Evolutionary conservation across 2,113 vertebrate species (phyloP).

Genomic region (Elephas maximus): DNA sequence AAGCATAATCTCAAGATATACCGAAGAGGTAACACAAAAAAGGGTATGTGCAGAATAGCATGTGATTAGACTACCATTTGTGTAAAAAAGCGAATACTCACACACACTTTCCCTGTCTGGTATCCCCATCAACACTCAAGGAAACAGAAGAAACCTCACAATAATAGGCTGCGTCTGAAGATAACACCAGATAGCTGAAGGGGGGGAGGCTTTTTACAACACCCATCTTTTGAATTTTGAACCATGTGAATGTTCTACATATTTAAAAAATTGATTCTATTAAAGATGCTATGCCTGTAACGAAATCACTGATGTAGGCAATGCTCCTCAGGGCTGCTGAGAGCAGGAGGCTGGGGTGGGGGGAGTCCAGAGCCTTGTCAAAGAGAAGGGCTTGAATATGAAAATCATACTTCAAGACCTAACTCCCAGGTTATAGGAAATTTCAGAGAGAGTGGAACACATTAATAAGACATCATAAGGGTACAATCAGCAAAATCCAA

Average conservation of each 20-base stretch:
- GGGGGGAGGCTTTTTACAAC: not conserved
- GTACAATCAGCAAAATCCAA: not conserved
- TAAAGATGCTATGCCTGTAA: not conserved
- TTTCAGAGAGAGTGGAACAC: not conserved
- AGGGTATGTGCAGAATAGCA: not conserved
- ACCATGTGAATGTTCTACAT: not conserved
- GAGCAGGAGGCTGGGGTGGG: too few species aligned
- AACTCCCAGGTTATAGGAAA: not conserved
- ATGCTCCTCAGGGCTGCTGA: not conserved
- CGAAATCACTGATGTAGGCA: not conserved
- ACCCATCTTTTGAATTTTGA: not conserved
- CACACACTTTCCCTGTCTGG: not conserved
- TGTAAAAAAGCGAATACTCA: not conserved
- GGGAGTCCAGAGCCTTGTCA: not conserved
- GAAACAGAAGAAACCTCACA: not conserved
- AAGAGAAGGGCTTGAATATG: not conserved
- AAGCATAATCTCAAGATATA: not conserved
- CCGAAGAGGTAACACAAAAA: not conserved
- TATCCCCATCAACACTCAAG: not conserved
- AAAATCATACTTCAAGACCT: not conserved
- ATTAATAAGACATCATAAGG: slow-evolving; percentile 5
- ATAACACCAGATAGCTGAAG: not conserved
- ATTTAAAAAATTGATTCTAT: not conserved
- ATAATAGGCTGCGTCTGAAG: not conserved
- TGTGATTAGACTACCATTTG: not conserved